Evolutionary conservation across 2,888 invertebrate species (phyloP).

Genomic region (Priapulus caudatus): DNA sequence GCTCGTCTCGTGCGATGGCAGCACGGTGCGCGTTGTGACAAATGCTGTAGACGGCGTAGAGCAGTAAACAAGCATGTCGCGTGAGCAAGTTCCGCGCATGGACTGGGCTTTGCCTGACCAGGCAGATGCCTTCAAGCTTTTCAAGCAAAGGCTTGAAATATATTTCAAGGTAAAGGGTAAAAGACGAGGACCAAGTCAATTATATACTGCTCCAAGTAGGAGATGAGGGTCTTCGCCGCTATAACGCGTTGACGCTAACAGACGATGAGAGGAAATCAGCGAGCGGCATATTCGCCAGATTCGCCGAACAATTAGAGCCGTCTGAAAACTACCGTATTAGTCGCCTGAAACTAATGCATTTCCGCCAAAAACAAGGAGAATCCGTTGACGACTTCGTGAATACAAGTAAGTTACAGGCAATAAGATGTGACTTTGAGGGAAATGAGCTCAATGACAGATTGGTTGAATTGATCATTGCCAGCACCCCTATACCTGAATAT

Average conservation of each 20-base stretch:
- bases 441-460: not conserved
- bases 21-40: no score
- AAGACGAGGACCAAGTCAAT: not conserved
- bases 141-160: conserved; percentile 1
- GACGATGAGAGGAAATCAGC: not conserved
- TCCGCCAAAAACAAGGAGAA: not conserved
- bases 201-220: not conserved
- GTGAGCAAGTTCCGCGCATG: no score
- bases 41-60: no score
- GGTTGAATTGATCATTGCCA: not conserved
- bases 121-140: not conserved
- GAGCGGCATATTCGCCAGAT: not conserved
- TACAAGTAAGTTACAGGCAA: not conserved
- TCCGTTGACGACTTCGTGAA: not conserved
- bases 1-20: no score
- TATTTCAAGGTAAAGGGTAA: not conserved
- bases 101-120: not conserved
- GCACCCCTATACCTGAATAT: conserved; percentile 1
- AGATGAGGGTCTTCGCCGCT: not conserved
- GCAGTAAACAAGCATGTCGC: no score
- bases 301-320: not conserved
- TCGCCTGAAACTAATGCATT: not conserved
- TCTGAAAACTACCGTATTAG: not conserved
- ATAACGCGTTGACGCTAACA: not conserved
- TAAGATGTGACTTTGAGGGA: not conserved